Evolutionary conservation across 2,113 vertebrate genomes (phyloP).

Genomic region (Chloebia gouldiae): DNA sequence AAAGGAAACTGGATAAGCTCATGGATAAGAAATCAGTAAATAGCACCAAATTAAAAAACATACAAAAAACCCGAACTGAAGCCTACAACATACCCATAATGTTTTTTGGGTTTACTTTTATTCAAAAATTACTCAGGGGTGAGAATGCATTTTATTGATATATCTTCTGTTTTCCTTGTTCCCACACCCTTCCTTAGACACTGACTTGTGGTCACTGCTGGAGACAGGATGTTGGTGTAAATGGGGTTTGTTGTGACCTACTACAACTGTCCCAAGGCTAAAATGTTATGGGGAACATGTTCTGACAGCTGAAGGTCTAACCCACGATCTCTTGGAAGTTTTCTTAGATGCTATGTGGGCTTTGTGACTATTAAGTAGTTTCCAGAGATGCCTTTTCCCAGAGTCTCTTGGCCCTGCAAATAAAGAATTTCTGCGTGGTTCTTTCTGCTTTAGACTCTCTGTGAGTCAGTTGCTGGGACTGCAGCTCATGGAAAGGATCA

Average conservation of each 20-base stretch:
- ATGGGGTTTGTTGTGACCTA: neutral
- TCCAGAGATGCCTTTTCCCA: neutral
- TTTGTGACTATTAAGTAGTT: neutral
- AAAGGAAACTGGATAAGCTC: neutral
- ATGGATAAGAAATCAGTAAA: neutral
- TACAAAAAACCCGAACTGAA: neutral
- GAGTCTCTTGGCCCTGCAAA: neutral
- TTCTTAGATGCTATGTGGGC: neutral
- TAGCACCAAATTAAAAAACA: neutral
- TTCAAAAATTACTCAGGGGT: neutral
- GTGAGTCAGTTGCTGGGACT: conserved; percentile 42
- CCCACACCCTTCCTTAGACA: neutral
- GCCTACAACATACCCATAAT: fast-evolving
- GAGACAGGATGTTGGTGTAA: neutral
- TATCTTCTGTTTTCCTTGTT: neutral
- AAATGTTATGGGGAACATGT: neutral
- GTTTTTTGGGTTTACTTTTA: neutral
- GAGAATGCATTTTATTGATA: neutral
- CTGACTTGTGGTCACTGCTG: neutral
- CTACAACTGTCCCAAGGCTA: neutral
- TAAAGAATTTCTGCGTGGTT: neutral
- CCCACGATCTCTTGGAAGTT: neutral
- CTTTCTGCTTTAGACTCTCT: neutral
- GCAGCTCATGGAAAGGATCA: conserved; percentile 24
- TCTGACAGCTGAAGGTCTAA: neutral